A percentile compares a stretch with the other conserved stretches of the same genome.
Evolutionary conservation across 2,797 vertebrate species (phyloP).

Genomic region (Smutsia temminckii): DNA sequence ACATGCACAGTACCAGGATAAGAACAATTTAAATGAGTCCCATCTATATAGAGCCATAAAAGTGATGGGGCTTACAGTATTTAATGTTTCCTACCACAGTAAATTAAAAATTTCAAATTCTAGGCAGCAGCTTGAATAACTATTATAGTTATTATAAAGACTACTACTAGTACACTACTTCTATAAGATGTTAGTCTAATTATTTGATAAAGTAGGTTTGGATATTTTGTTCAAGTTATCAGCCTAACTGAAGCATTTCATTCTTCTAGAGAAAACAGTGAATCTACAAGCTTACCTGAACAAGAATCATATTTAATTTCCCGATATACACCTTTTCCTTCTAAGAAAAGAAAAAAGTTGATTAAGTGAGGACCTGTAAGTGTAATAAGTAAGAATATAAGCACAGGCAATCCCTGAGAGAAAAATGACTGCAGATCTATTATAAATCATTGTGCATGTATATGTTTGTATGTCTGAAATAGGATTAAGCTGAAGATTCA

Average conservation of each 20-base stretch:
- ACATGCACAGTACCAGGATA: background rate
- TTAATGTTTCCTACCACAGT: background rate
- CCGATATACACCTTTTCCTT: constrained; percentile 98
- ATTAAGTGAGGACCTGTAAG: constrained; percentile 24
- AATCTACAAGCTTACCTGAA: constrained; percentile 89
- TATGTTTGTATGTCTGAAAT: background rate
- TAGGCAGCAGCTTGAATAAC: background rate
- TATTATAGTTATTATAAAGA: background rate
- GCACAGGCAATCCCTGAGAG: background rate
- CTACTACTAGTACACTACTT: background rate
- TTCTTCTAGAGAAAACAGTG: rapidly evolving
- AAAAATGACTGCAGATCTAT: background rate
- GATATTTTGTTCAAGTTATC: background rate
- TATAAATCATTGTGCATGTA: background rate
- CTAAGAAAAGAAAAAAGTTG: constrained; percentile 80
- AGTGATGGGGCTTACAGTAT: background rate
- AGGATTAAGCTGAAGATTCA: background rate
- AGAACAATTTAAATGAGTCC: background rate
- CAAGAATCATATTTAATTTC: constrained; percentile 99
- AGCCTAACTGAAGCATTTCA: background rate
- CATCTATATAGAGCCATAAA: background rate
- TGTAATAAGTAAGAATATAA: background rate
- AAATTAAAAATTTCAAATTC: background rate
- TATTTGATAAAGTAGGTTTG: background rate
- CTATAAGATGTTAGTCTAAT: background rate